Evolutionary conservation across 2,888 invertebrate genomes (phyloP).

Genomic region (Ectemnius lituratus): DNA sequence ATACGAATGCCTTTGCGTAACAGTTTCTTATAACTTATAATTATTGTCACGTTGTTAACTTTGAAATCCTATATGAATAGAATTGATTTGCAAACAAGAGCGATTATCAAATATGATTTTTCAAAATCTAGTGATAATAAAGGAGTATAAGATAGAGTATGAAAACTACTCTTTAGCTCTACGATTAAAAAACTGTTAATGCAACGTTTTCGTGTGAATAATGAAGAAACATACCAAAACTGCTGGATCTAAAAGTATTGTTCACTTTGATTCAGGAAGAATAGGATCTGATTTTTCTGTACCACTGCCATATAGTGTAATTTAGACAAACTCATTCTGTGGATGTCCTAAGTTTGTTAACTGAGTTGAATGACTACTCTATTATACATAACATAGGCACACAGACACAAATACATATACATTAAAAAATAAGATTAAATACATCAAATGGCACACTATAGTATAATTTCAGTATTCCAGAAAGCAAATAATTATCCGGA

Average conservation of each 20-base stretch:
- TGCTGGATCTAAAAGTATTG: slow-evolving; percentile 10
- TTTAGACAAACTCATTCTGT: slow-evolving; percentile 40
- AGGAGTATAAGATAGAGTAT: too few relatives aligned
- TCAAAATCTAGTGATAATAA: too few relatives aligned
- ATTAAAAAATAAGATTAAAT: slow-evolving; percentile 2
- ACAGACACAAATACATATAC: not conserved
- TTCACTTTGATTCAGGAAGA: slow-evolving; percentile 28
- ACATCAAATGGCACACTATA: slow-evolving; percentile 19
- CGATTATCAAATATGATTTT: too few relatives aligned
- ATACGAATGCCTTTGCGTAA: too few relatives aligned
- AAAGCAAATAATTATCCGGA: not conserved
- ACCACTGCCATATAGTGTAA: slow-evolving; percentile 59
- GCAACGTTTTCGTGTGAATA: not conserved
- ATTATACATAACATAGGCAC: slow-evolving; percentile 26
- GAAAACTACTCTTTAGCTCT: too few relatives aligned
- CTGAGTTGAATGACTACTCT: slow-evolving; percentile 27
- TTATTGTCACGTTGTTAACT: slow-evolving; percentile 2
- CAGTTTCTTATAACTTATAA: too few relatives aligned
- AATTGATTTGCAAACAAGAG: too few relatives aligned
- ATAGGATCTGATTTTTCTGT: slow-evolving; percentile 42
- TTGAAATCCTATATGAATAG: not conserved
- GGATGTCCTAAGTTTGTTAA: slow-evolving; percentile 27
- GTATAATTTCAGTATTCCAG: slow-evolving; percentile 18
- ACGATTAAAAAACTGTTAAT: too few relatives aligned
- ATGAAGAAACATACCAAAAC: not conserved